Base-by-base conservation (phyloP, 2,888 invertebrate genomes). In the Heteromyza rotundicornis region DNA sequence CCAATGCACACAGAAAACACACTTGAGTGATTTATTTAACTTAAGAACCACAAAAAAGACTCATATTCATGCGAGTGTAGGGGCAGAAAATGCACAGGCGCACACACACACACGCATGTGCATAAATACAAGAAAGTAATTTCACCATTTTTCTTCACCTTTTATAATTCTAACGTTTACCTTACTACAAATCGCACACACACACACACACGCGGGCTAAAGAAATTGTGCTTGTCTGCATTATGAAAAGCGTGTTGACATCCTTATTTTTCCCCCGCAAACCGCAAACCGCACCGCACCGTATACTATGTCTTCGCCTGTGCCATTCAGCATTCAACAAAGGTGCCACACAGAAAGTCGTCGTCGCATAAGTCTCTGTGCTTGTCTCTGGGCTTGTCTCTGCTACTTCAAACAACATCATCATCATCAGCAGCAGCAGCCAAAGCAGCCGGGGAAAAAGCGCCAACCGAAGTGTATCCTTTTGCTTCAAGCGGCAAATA, bases 221-320 rank as follows among this genome's bases (percentile, higher is more conserved):
- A n/a, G n/a, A n/a, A n/a, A n/a, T n/a, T n/a, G n/a, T n/a, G n/a
- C n/a, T n/a, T 52, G 24, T 27, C 23, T 52, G 52, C 24, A 14
- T 54, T 54, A 54, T 54, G 36, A 54, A 54, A 35, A 54, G 54
- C 54, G 54, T 54, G 54, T 54, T 54, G 54, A 54, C 54, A 19
- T 54, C 14, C 36, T 19, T 36, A 54, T 54, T 23, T 24, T 23
- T 8, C 24, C 14, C n/a, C n/a, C n/a, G n/a, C n/a, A n/a, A n/a
- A n/a, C n/a, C n/a, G n/a, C 8, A 2, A 14, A 3, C 40, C 40
- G n/a, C 40, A 14, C 40, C 40, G n/a, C n/a, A n/a, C n/a, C n/a
- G 10, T 14, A 7, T 7, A n/a, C 12, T n/a, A 40, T n/a, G 40
- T 40, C 40, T 7, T 40, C n/a, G n/a, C n/a, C 40, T 32, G 3